A percentile compares a stretch with the other conserved stretches of the same genome.
These are phyloP conservation scores for Acholoe squamosa DNA, from an alignment of 2,888 invertebrate genomes.

Conservation along the genomic window DNA sequence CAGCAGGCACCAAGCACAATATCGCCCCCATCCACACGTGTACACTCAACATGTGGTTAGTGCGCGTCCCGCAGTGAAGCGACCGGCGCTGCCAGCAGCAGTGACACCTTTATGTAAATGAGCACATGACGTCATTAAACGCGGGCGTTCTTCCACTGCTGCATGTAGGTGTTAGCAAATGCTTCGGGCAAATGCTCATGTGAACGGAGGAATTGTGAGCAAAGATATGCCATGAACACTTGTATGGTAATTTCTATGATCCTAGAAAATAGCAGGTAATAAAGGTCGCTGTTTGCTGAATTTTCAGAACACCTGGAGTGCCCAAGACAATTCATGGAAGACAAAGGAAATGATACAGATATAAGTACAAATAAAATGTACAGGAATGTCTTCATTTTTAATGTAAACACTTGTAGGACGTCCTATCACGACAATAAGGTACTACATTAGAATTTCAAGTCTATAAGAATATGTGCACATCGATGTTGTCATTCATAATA, in stretches of 20 bases:
- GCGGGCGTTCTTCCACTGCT: not conserved
- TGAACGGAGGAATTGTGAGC: too few relatives aligned
- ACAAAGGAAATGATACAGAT: too few relatives aligned
- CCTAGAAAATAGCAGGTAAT: slow-evolving; percentile 7
- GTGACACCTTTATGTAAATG: slow-evolving; percentile 50
- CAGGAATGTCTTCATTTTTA: too few relatives aligned
- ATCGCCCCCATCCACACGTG: not conserved
- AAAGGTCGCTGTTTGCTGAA: not conserved
- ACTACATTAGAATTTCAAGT: too few relatives aligned
- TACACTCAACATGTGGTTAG: slow-evolving; percentile 44
- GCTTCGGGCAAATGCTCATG: not conserved
- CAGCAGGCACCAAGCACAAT: not conserved
- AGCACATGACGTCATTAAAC: slow-evolving; percentile 40
- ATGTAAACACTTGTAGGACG: too few relatives aligned
- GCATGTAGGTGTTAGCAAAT: not conserved
- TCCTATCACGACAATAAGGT: too few relatives aligned
- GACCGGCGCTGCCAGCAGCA: not conserved
- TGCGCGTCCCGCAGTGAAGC: not conserved
- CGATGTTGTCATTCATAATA: too few relatives aligned
- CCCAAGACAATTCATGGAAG: too few relatives aligned
- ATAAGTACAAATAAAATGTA: too few relatives aligned
- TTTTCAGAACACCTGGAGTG: slow-evolving; percentile 6
- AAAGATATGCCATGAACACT: slow-evolving; percentile 7
- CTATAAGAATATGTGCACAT: too few relatives aligned
- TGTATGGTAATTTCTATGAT: slow-evolving; percentile 57